Evolutionary conservation across 2,113 vertebrate species (phyloP), one percentile per base, ranked within the genome.

Genomic region (Galeopterus variegatus): DNA sequence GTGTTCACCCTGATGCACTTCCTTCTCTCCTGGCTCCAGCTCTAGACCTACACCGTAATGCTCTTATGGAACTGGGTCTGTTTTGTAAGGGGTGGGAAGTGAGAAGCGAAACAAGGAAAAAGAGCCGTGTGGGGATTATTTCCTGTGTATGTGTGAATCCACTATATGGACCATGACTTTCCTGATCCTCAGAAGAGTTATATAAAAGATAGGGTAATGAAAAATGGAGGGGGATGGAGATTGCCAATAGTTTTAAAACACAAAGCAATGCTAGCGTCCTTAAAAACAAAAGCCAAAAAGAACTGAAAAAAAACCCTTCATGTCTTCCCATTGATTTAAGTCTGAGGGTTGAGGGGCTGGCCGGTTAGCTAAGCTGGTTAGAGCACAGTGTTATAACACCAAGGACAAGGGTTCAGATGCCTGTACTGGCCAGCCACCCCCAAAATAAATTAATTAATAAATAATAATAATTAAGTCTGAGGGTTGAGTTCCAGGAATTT

Each of bases 1-100:
- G 1, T 0, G 1, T 7, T 26, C 65, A 52, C 33, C 56, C 12
- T 2, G 19, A 56, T 6, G 3, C 21, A 21, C 19, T 33, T 33
- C 33, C 94, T 79, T 48, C 21, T 48, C 10, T 24, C 45, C 54
- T 9, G 31, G 72, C 52, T 56, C 19, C 10, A 41, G 41, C 36
- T 23, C 36, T 6, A 60, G 31, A 58, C 11, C 54, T 28, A 17
- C 17, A 69, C 36, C 6, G 5, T 17, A 4, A 45, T 18, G 77
- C 65, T 81, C 58, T 70, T 81, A 19, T 2, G 21, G 48, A 88
- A 82, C 12, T 19, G 19, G 17, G 33, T 80, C 56, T 58, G 65
- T 67, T 80, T 41, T 21, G 19, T 45, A 64, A 87, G 28, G 8
- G 33, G 45, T 54, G 48, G 56, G 21, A 72, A 52, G 9, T 23